phyloP scores from a whole-genome alignment of 2,888 invertebrate species.

The Hymenopus coronatus region DNA sequence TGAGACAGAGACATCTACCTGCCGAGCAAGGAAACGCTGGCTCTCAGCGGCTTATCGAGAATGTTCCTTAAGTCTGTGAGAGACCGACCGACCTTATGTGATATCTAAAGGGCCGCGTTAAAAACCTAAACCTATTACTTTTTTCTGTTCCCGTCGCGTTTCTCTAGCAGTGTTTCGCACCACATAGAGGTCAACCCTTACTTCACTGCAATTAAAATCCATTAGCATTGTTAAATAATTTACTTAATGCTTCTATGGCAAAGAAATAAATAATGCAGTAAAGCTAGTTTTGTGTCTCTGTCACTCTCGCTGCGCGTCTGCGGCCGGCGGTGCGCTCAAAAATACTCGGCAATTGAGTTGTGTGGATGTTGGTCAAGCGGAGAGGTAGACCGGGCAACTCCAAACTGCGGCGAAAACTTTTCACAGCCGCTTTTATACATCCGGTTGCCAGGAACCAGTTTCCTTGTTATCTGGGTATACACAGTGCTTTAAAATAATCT shows the following conservation, averaged over 20 bases:
- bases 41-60: too few species aligned
- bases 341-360: neutral
- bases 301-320: neutral
- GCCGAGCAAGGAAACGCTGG: too few species aligned
- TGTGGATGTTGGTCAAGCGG: neutral
- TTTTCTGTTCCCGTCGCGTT: too few species aligned
- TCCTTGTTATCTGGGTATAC: too few species aligned
- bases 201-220: neutral
- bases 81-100: too few species aligned
- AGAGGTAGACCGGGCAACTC: neutral
- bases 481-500: too few species aligned
- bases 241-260: neutral
- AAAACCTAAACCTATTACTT: neutral
- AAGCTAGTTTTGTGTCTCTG: neutral
- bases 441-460: too few species aligned
- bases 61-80: too few species aligned
- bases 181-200: neutral
- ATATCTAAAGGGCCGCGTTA: too few species aligned
- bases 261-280: neutral
- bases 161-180: neutral
- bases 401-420: neutral
- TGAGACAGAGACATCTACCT: too few species aligned
- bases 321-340: neutral
- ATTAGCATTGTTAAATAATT: neutral
- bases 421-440: too few species aligned